Conservation (phyloP, 1,140 invertebrate species). For the Camponotus floridanus region DNA sequence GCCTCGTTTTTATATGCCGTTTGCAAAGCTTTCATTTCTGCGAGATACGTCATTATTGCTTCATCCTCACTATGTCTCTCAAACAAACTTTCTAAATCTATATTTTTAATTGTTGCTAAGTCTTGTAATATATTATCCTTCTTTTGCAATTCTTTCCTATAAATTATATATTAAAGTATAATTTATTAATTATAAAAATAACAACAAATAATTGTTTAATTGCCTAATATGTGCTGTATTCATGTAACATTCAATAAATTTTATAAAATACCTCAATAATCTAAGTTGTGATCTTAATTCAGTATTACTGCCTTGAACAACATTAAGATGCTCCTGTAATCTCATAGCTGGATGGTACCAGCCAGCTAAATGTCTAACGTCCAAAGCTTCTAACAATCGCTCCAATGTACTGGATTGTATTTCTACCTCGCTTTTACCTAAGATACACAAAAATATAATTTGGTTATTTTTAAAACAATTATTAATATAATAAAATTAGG, state of each 20-base stretch:
- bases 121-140: slow-evolving; percentile 73
- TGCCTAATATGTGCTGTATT: background rate
- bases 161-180: slow-evolving; percentile 9
- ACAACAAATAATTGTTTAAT: background rate
- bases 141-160: slow-evolving; percentile 77
- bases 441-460: slow-evolving; percentile 16
- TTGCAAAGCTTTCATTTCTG: slow-evolving; percentile 77
- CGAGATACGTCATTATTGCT: slow-evolving; percentile 73
- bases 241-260: background rate
- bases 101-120: slow-evolving; percentile 56
- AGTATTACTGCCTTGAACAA: slow-evolving; percentile 87
- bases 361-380: slow-evolving; percentile 89
- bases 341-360: slow-evolving; percentile 93
- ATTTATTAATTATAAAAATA: slow-evolving; percentile 14
- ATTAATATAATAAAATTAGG: background rate
- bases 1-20: slow-evolving; percentile 69
- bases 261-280: slow-evolving; percentile 81
- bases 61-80: slow-evolving; percentile 67
- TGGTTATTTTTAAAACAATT: background rate
- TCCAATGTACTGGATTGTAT: slow-evolving; percentile 88
- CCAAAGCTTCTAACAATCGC: slow-evolving; percentile 88
- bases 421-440: slow-evolving; percentile 83
- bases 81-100: slow-evolving; percentile 54
- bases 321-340: slow-evolving; percentile 89
- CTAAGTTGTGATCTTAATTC: slow-evolving; percentile 87